phyloP scores from a whole-genome alignment of 2,113 vertebrate genomes.

The Nicator chloris region DNA sequence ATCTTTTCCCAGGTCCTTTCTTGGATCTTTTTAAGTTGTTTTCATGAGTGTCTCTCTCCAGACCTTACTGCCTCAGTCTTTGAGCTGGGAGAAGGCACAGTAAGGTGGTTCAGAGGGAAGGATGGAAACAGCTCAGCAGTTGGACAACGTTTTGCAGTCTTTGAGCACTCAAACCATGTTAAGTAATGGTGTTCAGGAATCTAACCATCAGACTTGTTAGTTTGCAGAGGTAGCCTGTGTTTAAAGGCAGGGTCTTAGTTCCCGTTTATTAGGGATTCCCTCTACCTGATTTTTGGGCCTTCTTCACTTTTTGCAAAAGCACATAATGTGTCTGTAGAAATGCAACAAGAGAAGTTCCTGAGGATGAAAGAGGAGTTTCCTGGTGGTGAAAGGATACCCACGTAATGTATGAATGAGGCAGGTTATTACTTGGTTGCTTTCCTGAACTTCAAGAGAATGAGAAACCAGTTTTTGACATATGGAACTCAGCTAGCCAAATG shows the following conservation, averaged over 20 bases:
- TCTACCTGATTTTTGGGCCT: not conserved
- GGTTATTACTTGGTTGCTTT: not conserved
- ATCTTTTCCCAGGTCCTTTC: not conserved
- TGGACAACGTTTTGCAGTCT: not conserved
- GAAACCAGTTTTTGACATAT: not conserved
- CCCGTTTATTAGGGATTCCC: not conserved
- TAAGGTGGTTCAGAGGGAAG: not conserved
- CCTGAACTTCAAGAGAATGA: not conserved
- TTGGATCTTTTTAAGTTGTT: not conserved
- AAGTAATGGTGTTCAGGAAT: not conserved
- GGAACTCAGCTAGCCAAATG: not conserved
- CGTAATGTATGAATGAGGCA: rapidly evolving
- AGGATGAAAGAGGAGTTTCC: not conserved
- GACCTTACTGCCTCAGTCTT: not conserved
- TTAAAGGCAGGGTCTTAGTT: not conserved
- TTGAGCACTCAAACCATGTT: not conserved
- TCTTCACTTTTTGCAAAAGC: not conserved
- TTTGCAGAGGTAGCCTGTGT: not conserved
- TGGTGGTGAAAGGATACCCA: not conserved
- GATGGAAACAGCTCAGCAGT: not conserved
- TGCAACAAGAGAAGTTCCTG: not conserved
- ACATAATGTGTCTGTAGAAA: not conserved
- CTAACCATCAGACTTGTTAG: not conserved
- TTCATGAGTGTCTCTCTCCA: not conserved
- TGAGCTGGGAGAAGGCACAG: not conserved